phyloP scores from a whole-genome alignment of 2,113 vertebrate genomes.

The Sinocyclocheilus rhinocerous region DNA sequence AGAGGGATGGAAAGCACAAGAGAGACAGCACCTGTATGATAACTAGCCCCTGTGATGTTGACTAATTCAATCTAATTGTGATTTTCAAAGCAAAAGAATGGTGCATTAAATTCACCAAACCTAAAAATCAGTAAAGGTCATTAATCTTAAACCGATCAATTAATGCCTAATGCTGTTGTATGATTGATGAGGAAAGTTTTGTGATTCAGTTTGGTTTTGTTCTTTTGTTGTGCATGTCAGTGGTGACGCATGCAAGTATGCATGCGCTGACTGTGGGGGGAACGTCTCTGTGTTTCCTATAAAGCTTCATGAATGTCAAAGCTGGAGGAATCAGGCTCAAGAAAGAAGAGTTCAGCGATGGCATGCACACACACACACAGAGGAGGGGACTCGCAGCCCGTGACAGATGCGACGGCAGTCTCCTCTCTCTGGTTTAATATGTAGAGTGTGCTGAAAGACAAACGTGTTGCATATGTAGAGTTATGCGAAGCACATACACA shows the following conservation, averaged over 20 bases:
- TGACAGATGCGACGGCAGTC: constrained; percentile 45
- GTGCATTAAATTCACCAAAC: neutral
- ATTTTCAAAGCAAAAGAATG: neutral
- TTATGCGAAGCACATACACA: constrained; percentile 16
- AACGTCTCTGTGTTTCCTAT: constrained; percentile 17
- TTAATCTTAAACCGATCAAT: constrained; percentile 29
- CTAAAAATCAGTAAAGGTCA: neutral
- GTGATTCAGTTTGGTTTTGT: neutral
- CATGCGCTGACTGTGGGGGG: constrained; percentile 7
- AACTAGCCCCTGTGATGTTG: constrained; percentile 38
- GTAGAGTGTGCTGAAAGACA: neutral
- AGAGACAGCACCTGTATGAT: constrained; percentile 54
- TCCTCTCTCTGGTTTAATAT: constrained; percentile 36
- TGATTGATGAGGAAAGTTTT: constrained; percentile 34
- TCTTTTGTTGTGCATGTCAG: constrained; percentile 24
- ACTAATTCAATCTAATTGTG: constrained; percentile 4
- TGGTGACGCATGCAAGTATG: constrained; percentile 10
- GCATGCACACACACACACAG: constrained; percentile 18
- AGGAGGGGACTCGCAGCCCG: neutral
- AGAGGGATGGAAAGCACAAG: neutral
- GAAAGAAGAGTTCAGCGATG: constrained; percentile 36
- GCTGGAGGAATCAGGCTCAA: neutral
- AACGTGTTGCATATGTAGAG: constrained; percentile 53
- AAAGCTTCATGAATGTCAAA: constrained; percentile 53
- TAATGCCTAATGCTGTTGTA: constrained; percentile 15